Conservation (phyloP, 2,888 invertebrate genomes). For the Augiades crinisus region DNA sequence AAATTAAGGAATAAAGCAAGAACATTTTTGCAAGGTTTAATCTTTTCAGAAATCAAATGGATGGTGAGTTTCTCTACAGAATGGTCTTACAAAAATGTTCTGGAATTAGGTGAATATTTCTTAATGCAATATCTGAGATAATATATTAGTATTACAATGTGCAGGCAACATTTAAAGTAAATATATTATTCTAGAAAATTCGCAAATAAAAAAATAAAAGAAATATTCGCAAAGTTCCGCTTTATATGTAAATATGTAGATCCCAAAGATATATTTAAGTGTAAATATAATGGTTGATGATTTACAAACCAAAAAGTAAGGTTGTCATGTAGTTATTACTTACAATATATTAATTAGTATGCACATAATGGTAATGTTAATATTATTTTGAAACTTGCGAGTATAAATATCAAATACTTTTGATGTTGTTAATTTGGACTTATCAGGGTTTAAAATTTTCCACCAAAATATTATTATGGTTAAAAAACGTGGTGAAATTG, state of each 20-base stretch:
- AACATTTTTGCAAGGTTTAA: constrained; percentile 69
- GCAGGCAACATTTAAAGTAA: too few relatives aligned
- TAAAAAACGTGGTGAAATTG: too few relatives aligned
- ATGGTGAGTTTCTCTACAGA: constrained; percentile 66
- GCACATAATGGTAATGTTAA: too few relatives aligned
- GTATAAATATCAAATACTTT: background rate
- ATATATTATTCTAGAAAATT: too few relatives aligned
- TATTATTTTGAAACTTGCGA: too few relatives aligned
- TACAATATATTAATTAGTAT: too few relatives aligned
- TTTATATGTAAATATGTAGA: constrained; percentile 25
- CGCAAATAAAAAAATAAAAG: too few relatives aligned
- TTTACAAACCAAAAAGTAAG: constrained; percentile 42
- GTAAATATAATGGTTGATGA: background rate
- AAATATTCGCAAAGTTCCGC: constrained; percentile 53
- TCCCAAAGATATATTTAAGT: background rate
- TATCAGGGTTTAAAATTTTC: background rate
- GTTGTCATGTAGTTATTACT: constrained; percentile 49
- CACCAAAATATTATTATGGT: background rate
- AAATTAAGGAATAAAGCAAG: constrained; percentile 19
- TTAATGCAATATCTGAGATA: too few relatives aligned
- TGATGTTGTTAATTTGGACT: background rate
- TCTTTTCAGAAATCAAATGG: constrained; percentile 73
- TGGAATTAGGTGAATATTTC: constrained; percentile 58
- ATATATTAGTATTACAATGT: too few relatives aligned
- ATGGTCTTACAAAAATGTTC: constrained; percentile 67